A percentile compares a stretch with the other conserved stretches of the same genome.
phyloP scores from a whole-genome alignment of 2,797 vertebrate genomes.

The Enteromius anoplus region DNA sequence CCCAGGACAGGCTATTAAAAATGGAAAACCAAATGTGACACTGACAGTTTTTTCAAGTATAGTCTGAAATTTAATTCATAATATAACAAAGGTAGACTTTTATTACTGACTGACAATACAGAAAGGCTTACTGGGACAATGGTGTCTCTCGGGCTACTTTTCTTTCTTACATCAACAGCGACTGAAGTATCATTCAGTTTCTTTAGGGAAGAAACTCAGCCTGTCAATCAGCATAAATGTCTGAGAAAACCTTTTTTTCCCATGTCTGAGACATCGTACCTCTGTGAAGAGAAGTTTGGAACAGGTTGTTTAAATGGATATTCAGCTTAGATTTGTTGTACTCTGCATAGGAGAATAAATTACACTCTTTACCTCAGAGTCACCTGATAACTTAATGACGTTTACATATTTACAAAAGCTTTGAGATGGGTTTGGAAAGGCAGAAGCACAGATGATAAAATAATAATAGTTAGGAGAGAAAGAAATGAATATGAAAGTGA shows the following conservation, averaged over 20 bases:
- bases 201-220: background rate
- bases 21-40: background rate
- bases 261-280: background rate
- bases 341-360: background rate
- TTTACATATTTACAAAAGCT: background rate
- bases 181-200: background rate
- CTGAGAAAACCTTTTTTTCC: background rate
- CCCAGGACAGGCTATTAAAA: background rate
- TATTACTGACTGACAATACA: background rate
- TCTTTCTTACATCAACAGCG: background rate
- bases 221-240: background rate
- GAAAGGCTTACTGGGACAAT: background rate
- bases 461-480: background rate
- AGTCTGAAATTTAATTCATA: background rate
- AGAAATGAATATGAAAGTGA: constrained; percentile 21
- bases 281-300: background rate
- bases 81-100: background rate
- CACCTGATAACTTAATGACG: background rate
- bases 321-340: background rate
- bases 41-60: background rate
- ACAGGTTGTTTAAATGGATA: background rate
- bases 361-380: background rate
- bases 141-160: background rate
- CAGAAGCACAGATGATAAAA: background rate
- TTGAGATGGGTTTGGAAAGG: background rate